Percentiles rank a stretch among this genome's conserved stretches.
Evolutionary conservation across 2,113 vertebrate genomes (phyloP).

Genomic region (Megalops atlanticus): DNA sequence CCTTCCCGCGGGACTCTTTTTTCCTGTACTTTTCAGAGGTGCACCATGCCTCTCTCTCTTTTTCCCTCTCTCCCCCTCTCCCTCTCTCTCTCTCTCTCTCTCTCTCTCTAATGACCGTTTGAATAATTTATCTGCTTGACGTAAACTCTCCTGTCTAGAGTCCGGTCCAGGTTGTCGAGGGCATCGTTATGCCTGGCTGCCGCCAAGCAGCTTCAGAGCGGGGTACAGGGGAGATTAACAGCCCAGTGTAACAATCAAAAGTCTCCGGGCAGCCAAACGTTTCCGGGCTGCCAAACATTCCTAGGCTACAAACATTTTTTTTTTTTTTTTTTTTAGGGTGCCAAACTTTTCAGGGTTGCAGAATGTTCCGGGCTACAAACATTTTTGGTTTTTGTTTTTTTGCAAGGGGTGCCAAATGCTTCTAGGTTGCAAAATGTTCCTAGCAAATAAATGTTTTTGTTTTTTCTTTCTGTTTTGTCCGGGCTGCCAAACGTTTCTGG

Average conservation of each 20-base stretch:
- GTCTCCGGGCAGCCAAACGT: background rate
- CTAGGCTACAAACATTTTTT: too few relatives aligned
- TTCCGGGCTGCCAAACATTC: background rate
- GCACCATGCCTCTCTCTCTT: background rate
- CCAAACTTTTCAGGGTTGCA: too few relatives aligned
- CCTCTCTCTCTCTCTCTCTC: background rate
- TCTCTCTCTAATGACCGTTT: background rate
- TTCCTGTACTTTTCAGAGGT: background rate
- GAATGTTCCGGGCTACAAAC: too few relatives aligned
- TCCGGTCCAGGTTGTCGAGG: slow-evolving; percentile 21
- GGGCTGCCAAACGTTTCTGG: too few relatives aligned
- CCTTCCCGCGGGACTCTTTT: background rate
- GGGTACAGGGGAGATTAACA: slow-evolving; percentile 38
- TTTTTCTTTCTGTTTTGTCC: too few relatives aligned
- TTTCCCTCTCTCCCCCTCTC: background rate
- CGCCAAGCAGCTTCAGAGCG: background rate
- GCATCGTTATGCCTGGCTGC: slow-evolving; percentile 18
- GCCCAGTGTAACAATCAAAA: background rate
- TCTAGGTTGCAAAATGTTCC: too few relatives aligned
- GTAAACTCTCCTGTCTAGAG: slow-evolving; percentile 15
- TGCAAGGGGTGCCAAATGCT: too few relatives aligned
- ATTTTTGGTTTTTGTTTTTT: too few relatives aligned
- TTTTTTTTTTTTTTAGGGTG: too few relatives aligned
- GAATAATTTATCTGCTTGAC: slow-evolving; percentile 32
- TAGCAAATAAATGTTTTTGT: too few relatives aligned